Base-by-base conservation (phyloP, 2,888 invertebrate species). In the Liopterus haemorrhoidalis region DNA sequence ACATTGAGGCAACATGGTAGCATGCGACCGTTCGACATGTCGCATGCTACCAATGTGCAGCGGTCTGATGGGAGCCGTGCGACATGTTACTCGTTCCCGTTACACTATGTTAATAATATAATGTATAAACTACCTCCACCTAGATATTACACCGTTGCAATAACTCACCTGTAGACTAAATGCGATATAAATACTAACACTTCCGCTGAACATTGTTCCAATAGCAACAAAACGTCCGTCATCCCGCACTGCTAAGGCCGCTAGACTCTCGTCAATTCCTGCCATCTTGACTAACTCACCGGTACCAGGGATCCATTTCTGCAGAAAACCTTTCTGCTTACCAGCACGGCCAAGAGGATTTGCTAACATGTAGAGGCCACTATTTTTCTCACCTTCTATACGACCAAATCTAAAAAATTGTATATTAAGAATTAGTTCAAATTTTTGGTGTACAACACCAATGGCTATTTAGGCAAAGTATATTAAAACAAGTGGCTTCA, bases 191-290 rank as follows among this genome's bases (percentile, higher is more conserved):
- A 96, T 85, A 53, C 87, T 82, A 9, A 96, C 88, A 57, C 86
- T 88, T 35, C 95, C 95, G 45, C 85, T 85, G 61, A 87, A 87
- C 87, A 95, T 93, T 27, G 92, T 92, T 5, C 95, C 96, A 11
- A 92, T 80, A 43, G 90, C 92, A 2, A 95, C 78, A 69, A 89
- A 97, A 48, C 87, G 73, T 0, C 96, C 96, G 71, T 96, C 92
- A 65, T 92, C 88, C 46, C 92, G 74, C 18, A 90, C 89, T 1
- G 92, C 86, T 51, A 93, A 71, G 11, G 91, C 88, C 3, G 90
- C 84, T 20, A 91, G 69, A 46, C 85, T 81, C 69, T 92, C 91
- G 44, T 78, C 75, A 45, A 84, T 78, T 19, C 75, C 67, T 32
- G 77, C 76, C 2, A 62, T 68, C 55, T 76, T 75, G 15, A 70